phyloP scores from a whole-genome alignment of 1,140 invertebrate genomes.

The Chionoecetes opilio region DNA sequence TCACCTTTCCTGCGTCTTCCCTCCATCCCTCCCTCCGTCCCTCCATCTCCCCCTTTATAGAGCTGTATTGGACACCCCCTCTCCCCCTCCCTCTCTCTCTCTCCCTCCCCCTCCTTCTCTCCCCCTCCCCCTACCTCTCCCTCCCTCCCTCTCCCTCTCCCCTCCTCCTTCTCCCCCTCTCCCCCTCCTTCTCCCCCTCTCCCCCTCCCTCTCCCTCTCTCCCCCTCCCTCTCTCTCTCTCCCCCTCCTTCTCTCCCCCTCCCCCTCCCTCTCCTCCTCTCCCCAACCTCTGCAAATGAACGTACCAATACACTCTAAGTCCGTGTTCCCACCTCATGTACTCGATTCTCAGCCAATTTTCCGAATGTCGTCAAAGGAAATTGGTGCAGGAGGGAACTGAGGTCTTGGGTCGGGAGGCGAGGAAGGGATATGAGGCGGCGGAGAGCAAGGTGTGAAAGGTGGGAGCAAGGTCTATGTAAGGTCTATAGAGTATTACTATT shows the following conservation, averaged over 20 bases:
- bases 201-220: neutral
- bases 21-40: too few relatives aligned
- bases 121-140: too few relatives aligned
- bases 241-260: neutral
- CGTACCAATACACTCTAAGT: constrained; percentile 6
- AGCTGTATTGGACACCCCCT: too few relatives aligned
- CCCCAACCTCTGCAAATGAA: neutral
- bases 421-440: neutral
- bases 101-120: too few relatives aligned
- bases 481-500: too few relatives aligned
- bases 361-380: constrained; percentile 28
- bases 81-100: too few relatives aligned
- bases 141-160: neutral
- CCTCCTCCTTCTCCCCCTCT: neutral
- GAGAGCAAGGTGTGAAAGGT: too few relatives aligned
- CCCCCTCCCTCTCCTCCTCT: neutral
- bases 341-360: constrained; percentile 28
- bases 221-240: neutral
- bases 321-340: neutral
- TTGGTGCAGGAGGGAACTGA: neutral
- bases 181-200: neutral
- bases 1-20: too few relatives aligned
- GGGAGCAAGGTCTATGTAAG: too few relatives aligned
- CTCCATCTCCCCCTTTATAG: too few relatives aligned
- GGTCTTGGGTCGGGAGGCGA: neutral